phyloP scores from a whole-genome alignment of 2,888 invertebrate genomes.

The Atrina japonica region DNA sequence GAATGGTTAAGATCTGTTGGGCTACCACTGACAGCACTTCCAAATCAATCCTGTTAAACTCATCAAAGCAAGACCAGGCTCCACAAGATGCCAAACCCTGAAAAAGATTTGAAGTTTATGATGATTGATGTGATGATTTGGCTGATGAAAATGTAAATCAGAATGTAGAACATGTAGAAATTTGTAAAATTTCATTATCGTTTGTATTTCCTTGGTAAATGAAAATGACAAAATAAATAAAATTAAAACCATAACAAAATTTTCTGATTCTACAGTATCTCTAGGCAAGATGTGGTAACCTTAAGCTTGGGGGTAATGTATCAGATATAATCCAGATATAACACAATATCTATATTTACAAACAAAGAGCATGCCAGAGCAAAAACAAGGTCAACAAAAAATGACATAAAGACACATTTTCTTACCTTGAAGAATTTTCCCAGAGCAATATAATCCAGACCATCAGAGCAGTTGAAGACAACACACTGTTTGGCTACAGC shows the following conservation, averaged over 20 bases:
- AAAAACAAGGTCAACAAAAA: no score
- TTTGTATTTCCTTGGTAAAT: no score
- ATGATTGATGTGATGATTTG: no score
- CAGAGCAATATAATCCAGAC: slow-evolving; percentile 81
- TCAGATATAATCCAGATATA: no score
- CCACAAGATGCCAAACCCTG: slow-evolving; percentile 81
- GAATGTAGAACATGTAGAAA: no score
- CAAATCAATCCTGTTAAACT: slow-evolving; percentile 91
- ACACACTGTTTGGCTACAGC: slow-evolving; percentile 82
- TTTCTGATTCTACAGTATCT: not conserved
- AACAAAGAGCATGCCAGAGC: no score
- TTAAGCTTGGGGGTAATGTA: no score
- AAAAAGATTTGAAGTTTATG: slow-evolving; percentile 14
- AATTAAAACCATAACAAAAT: no score
- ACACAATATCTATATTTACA: no score
- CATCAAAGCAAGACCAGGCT: slow-evolving; percentile 92
- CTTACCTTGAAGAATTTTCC: slow-evolving; percentile 82
- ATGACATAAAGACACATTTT: not conserved
- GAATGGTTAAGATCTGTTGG: slow-evolving; percentile 91
- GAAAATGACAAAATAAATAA: no score
- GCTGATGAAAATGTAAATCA: no score
- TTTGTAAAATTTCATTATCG: not conserved
- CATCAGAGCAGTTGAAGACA: slow-evolving; percentile 83
- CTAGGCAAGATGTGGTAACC: no score
- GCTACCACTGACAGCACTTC: slow-evolving; percentile 91